A percentile compares a stretch with the other conserved stretches of the same genome.
phyloP scores from a whole-genome alignment of 2,888 invertebrate genomes.

The Eulithis testata region DNA sequence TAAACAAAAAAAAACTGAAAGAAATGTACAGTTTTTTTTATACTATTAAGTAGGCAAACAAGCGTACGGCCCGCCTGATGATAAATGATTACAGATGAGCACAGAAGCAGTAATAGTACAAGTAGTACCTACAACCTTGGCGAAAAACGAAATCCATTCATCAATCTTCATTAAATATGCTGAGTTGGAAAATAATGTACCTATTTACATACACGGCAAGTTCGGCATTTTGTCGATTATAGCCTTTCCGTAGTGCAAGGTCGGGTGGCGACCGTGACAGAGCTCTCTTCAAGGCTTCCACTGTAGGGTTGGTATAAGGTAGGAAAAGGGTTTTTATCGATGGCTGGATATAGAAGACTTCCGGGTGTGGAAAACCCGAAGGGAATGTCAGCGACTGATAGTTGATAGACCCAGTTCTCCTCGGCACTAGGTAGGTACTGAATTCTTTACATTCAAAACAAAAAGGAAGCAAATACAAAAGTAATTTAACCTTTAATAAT shows the following conservation, averaged over 20 bases:
- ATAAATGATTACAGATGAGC: too few relatives aligned
- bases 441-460: too few relatives aligned
- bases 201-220: conserved; percentile 21
- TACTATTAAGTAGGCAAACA: too few relatives aligned
- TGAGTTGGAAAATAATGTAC: conserved; percentile 20
- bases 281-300: conserved; percentile 34
- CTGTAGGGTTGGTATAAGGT: conserved; percentile 18
- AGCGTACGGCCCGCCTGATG: too few relatives aligned
- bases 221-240: conserved; percentile 28
- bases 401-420: background rate
- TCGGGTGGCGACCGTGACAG: conserved; percentile 37
- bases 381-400: background rate
- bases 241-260: conserved; percentile 39
- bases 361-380: background rate
- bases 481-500: too few relatives aligned
- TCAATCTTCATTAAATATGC: conserved; percentile 1
- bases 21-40: too few relatives aligned
- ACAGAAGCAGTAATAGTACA: too few relatives aligned
- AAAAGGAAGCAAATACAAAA: too few relatives aligned
- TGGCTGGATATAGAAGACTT: conserved; percentile 3
- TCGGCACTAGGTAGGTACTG: too few relatives aligned
- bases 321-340: conserved; percentile 19
- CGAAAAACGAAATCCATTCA: too few relatives aligned
- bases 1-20: too few relatives aligned
- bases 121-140: too few relatives aligned